Evolutionary conservation across 2,888 invertebrate genomes (phyloP), one percentile per base, ranked within the genome.

Genomic region (Acrobasis consociella): DNA sequence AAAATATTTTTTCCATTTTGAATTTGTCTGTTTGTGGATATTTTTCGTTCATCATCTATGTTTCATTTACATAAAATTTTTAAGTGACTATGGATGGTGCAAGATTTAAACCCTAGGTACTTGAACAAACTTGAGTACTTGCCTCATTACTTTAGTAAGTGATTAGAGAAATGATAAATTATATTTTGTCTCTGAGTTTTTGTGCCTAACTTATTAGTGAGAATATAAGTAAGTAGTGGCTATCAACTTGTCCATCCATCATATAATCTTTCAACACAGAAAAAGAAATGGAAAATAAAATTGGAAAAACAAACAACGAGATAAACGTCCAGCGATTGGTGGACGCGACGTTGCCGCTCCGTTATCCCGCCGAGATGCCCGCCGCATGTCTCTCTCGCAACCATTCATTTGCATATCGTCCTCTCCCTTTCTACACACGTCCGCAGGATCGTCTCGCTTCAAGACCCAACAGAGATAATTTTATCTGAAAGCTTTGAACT

Each of bases 391-490:
- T 66, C 74, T 69, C 59, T 88, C 75, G 51, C 71, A 63, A 82
- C 2, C 10, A 5, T 0, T 31, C 1, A 58, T 64, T 67, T 68
- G 66, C 60, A 53, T 60, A 49, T 77, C 71, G 62, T 0, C 16
- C 72, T 67, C 13, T 86, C 87, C 72, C 82, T 72, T 68, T 88
- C 82, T 71, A 72, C 66, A 74, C 75, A 81, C 78, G 85, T 89
- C 86, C 84, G 87, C 89, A 90, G 86, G 87, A 91, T 89, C 85
- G 91, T 90, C 82, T 85, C 88, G 89, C 88, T 91, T 89, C 72
- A 89, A 89, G 91, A 90, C 91, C 85, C 82, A 91, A 87, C 89
- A 80, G 88, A 91, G 91, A 91, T 90, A 87, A 89, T 87, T 87
- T 87, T 82, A 87, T 87, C 87, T 85, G 83, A 81, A 84, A 87